Evolutionary conservation across 2,113 vertebrate genomes (phyloP).

Genomic region (Bungarus multicinctus): DNA sequence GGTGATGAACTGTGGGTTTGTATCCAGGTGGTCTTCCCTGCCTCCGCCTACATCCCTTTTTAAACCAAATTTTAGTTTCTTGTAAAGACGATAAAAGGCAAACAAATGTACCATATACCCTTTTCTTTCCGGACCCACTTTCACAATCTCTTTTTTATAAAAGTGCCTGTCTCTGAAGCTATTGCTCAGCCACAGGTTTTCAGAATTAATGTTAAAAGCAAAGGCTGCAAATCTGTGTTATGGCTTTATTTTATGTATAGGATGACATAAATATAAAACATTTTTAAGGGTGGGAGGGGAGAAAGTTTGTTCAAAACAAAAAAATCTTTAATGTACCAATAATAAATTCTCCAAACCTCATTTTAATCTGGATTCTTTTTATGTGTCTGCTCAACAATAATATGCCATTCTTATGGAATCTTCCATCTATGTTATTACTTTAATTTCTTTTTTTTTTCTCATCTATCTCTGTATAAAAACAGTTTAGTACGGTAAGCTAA

Average conservation of each 20-base stretch:
- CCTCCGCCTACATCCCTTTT: neutral
- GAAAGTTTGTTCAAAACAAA: neutral
- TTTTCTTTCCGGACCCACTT: neutral
- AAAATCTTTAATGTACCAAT: neutral
- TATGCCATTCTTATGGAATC: neutral
- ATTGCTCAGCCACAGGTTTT: neutral
- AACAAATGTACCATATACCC: neutral
- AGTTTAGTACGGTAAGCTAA: neutral
- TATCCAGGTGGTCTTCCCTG: neutral
- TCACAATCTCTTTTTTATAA: neutral
- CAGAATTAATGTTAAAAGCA: neutral
- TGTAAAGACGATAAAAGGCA: neutral
- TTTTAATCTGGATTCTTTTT: neutral
- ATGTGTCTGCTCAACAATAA: neutral
- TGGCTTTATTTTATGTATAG: conserved; percentile 4
- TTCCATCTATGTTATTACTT: neutral
- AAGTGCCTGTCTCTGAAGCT: conserved; percentile 27
- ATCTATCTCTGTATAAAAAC: neutral
- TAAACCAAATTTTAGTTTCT: conserved; percentile 1
- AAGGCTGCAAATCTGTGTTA: neutral
- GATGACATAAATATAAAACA: conserved; percentile 18
- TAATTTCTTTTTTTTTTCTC: neutral
- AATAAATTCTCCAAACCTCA: conserved; percentile 12
- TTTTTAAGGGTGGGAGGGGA: neutral
- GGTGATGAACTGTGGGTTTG: neutral